These are phyloP conservation scores for Solenopsis fugax DNA, from an alignment of 1,140 invertebrate genomes.

Conservation along the genomic window DNA sequence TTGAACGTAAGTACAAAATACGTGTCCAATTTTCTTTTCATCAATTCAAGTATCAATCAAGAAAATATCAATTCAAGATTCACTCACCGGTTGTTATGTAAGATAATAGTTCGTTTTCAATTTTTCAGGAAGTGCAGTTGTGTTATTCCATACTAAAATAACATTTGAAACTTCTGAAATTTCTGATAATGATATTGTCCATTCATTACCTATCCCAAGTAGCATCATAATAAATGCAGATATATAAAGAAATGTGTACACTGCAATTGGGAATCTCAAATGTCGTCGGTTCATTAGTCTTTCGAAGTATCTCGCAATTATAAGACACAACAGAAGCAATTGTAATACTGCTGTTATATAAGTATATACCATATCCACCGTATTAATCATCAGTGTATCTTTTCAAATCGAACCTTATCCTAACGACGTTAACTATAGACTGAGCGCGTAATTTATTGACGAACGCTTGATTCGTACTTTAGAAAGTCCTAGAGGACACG, in stretches of 20 bases:
- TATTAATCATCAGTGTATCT: not conserved
- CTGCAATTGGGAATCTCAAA: not conserved
- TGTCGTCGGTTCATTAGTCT: not conserved
- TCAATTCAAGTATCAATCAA: not conserved
- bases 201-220: no score
- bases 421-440: not conserved
- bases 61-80: conserved; percentile 4
- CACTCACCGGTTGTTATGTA: not conserved
- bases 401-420: not conserved
- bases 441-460: not conserved
- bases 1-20: not conserved
- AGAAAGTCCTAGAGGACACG: not conserved
- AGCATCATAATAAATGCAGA: not conserved
- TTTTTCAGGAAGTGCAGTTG: no score
- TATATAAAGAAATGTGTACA: not conserved
- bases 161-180: not conserved
- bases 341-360: not conserved
- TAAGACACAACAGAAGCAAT: not conserved
- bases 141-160: no score
- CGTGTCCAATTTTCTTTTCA: not conserved
- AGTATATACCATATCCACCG: no score
- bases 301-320: not conserved
- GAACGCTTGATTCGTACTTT: not conserved
- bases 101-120: no score
- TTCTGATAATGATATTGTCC: not conserved